These are phyloP conservation scores for Trichechus manatus DNA, from an alignment of 2,113 vertebrate species.

Conservation along the genomic window DNA sequence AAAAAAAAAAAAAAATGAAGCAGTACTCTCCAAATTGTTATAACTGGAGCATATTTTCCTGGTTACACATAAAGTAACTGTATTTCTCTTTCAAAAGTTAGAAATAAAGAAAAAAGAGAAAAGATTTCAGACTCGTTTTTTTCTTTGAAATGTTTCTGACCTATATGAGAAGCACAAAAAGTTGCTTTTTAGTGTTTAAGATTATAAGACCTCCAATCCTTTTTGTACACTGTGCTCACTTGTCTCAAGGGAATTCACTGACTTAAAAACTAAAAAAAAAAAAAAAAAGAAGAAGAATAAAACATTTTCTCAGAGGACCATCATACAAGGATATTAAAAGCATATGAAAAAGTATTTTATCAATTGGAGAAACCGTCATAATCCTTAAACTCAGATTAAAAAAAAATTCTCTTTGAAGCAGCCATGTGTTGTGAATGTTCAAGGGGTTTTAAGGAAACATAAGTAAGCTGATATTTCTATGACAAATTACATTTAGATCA, in stretches of 20 bases:
- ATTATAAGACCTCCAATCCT: not conserved
- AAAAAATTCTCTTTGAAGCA: not conserved
- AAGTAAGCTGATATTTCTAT: not conserved
- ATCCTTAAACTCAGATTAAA: not conserved
- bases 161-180: not conserved
- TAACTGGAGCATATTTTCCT: not conserved
- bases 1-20: not conserved
- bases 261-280: not conserved
- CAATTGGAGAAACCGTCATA: not conserved
- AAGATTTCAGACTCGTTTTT: not conserved
- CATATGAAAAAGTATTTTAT: not conserved
- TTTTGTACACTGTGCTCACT: not conserved
- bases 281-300: not conserved
- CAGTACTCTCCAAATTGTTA: not conserved
- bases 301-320: not conserved
- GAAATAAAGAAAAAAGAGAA: not conserved
- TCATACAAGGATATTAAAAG: not conserved
- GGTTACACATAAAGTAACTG: not conserved
- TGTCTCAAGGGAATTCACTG: constrained; percentile 52
- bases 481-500: not conserved
- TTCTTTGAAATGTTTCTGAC: not conserved
- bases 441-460: not conserved
- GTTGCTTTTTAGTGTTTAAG: not conserved
- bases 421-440: not conserved
- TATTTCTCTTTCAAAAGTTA: not conserved